phyloP scores from a whole-genome alignment of 2,888 invertebrate genomes.

The Geophilus truncorum region DNA sequence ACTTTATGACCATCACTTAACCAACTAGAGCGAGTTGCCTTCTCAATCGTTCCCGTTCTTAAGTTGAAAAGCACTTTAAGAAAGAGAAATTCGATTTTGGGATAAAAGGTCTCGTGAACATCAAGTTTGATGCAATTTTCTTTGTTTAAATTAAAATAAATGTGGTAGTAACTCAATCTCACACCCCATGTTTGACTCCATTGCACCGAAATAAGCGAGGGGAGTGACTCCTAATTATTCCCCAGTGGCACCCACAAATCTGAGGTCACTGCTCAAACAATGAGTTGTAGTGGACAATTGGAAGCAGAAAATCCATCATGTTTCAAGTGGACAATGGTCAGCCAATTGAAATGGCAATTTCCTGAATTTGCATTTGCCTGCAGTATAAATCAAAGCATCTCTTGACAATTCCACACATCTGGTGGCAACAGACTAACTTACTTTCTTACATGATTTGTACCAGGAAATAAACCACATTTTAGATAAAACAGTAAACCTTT shows the following conservation, averaged over 20 bases:
- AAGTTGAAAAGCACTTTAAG: not conserved
- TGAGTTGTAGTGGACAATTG: not conserved
- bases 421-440: not conserved
- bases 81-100: not conserved
- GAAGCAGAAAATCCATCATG: not conserved
- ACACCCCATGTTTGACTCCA: not conserved
- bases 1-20: not conserved
- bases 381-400: constrained; percentile 12
- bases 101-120: not conserved
- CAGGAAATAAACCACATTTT: too few species aligned
- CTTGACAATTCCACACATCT: not conserved
- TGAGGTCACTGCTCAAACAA: not conserved
- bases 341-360: constrained; percentile 9
- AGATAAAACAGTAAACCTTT: too few species aligned
- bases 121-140: not conserved
- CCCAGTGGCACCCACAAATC: not conserved
- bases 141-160: not conserved
- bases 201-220: not conserved
- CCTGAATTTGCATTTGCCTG: not conserved
- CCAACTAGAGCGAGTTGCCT: not conserved
- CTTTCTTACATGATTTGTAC: too few species aligned
- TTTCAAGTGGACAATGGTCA: constrained; percentile 13
- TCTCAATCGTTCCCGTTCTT: not conserved
- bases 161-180: not conserved
- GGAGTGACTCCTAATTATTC: constrained; percentile 1